Evolutionary conservation across 2,113 vertebrate species (phyloP).

Genomic region (Taxidea taxus): DNA sequence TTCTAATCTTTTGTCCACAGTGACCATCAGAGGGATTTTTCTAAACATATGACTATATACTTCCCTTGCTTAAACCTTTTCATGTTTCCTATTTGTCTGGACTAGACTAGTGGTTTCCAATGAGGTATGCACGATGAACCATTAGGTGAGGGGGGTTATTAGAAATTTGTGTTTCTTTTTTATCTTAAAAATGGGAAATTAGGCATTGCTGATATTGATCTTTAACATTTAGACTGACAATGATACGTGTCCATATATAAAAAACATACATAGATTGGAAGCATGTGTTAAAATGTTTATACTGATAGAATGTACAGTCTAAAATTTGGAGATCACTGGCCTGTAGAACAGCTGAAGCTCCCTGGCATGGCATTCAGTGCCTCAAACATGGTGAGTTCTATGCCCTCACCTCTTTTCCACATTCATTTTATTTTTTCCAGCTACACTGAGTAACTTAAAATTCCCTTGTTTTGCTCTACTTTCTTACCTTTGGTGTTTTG

Average conservation of each 20-base stretch:
- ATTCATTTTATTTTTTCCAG: slow-evolving; percentile 22
- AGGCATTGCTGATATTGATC: not conserved
- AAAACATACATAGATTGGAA: not conserved
- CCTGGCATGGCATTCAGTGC: not conserved
- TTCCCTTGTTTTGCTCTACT: not conserved
- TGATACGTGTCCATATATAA: not conserved
- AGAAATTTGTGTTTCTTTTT: slow-evolving; percentile 7
- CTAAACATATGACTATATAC: not conserved
- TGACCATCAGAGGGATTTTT: not conserved
- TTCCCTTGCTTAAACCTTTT: slow-evolving; percentile 11
- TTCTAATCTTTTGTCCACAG: slow-evolving; percentile 1
- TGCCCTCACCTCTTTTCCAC: not conserved
- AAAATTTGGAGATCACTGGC: not conserved
- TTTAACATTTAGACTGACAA: not conserved
- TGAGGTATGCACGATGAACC: not conserved
- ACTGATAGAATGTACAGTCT: not conserved
- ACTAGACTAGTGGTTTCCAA: slow-evolving; percentile 17
- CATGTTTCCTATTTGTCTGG: not conserved
- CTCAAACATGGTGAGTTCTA: not conserved
- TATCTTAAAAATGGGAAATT: slow-evolving; percentile 2
- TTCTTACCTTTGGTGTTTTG: not conserved
- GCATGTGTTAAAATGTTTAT: not conserved
- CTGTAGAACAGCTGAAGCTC: not conserved
- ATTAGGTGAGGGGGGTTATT: not conserved
- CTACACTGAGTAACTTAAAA: not conserved